A percentile compares a stretch with the other conserved stretches of the same genome.
These are phyloP conservation scores for Balaeniceps rex DNA, from an alignment of 2,113 vertebrate species.

Conservation along the genomic window DNA sequence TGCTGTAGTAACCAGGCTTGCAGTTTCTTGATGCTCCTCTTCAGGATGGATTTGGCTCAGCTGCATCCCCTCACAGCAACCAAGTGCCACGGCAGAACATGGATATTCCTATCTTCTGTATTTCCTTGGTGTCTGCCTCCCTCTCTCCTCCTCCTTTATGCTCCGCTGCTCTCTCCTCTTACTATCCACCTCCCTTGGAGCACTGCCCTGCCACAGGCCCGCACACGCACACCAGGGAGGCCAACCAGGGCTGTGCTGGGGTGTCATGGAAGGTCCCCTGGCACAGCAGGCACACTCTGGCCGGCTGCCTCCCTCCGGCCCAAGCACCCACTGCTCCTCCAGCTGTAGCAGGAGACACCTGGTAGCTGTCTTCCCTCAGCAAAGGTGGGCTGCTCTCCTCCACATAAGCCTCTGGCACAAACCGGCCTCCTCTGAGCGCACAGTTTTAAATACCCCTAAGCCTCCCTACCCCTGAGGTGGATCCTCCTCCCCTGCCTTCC, in stretches of 20 bases:
- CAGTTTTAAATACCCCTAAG: too few species aligned
- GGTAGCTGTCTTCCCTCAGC: background rate
- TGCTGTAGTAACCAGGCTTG: background rate
- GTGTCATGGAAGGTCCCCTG: accelerated
- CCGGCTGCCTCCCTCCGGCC: background rate
- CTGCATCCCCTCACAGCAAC: accelerated
- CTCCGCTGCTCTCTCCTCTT: too few species aligned
- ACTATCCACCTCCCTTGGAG: background rate
- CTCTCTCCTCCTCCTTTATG: background rate
- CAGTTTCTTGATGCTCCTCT: background rate
- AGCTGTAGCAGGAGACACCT: background rate
- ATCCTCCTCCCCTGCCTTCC: background rate
- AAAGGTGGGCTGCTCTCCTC: background rate
- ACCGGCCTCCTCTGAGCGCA: background rate
- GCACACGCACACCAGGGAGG: accelerated
- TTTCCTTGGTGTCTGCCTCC: background rate
- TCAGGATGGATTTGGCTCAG: background rate
- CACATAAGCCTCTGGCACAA: background rate
- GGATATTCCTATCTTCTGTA: accelerated
- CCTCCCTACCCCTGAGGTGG: background rate
- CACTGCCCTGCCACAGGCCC: background rate
- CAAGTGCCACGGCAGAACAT: accelerated
- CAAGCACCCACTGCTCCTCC: background rate
- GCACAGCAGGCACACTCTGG: background rate
- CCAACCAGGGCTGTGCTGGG: accelerated